Percentiles rank a stretch among this genome's conserved stretches.
These are phyloP conservation scores for Macrobrachium nipponense DNA, from an alignment of 1,140 invertebrate species.

Conservation along the genomic window DNA sequence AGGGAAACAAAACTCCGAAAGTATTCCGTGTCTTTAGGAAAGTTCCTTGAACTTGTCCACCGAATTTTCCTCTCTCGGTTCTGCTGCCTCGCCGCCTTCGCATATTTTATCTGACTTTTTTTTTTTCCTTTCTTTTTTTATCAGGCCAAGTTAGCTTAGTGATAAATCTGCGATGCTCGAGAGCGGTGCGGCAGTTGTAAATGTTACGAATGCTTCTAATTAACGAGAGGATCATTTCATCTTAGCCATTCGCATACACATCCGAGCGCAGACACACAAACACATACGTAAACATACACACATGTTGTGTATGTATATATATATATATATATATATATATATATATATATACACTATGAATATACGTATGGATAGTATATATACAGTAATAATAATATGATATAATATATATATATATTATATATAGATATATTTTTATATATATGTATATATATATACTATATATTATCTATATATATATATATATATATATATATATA, in stretches of 20 bases:
- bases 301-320: too few relatives aligned
- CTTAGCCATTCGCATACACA: background rate
- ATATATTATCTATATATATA: conserved; percentile 3
- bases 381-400: too few relatives aligned
- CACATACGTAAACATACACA: too few relatives aligned
- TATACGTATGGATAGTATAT: conserved; percentile 25
- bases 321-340: conserved; percentile 9
- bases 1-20: too few relatives aligned
- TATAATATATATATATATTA: conserved; percentile 23
- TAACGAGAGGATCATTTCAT: background rate
- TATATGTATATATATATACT: background rate
- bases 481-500: conserved; percentile 24
- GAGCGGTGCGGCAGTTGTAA: background rate
- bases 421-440: background rate
- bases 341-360: background rate
- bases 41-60: too few relatives aligned
- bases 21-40: too few relatives aligned
- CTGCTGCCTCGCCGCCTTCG: too few relatives aligned
- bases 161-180: background rate
- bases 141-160: too few relatives aligned
- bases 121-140: too few relatives aligned
- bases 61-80: too few relatives aligned
- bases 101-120: too few relatives aligned
- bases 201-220: background rate
- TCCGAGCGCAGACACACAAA: background rate